These are phyloP conservation scores for Macrotus californicus DNA, from an alignment of 2,113 vertebrate genomes.

Conservation along the genomic window DNA sequence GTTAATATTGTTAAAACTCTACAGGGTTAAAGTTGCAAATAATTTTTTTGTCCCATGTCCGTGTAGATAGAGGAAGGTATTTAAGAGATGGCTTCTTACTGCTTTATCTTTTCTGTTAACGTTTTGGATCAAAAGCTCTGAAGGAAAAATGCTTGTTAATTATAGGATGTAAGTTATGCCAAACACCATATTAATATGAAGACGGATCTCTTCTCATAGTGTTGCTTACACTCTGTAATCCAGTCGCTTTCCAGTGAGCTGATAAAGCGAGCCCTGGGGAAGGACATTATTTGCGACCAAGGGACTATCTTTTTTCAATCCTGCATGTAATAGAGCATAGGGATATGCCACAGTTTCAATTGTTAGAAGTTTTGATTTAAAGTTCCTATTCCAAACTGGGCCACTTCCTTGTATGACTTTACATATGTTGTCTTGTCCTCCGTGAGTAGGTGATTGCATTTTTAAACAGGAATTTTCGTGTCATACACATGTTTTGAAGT, in stretches of 20 bases:
- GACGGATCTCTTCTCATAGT: background rate
- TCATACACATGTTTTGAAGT: background rate
- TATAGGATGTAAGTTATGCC: background rate
- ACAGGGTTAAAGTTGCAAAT: background rate
- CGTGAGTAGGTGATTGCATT: background rate
- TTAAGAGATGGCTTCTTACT: background rate
- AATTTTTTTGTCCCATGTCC: background rate
- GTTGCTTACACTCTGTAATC: background rate
- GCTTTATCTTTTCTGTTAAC: background rate
- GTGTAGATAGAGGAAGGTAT: background rate
- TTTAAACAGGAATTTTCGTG: background rate
- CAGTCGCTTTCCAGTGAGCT: background rate
- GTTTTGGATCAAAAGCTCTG: slow-evolving; percentile 5
- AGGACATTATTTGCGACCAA: background rate
- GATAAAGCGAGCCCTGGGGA: background rate
- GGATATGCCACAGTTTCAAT: background rate
- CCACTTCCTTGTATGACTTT: background rate
- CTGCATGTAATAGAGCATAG: background rate
- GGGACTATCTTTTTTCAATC: background rate
- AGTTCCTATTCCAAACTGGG: background rate
- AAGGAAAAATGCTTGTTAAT: background rate
- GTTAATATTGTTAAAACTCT: background rate
- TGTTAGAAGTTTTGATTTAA: background rate
- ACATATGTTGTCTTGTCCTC: background rate
- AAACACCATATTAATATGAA: background rate